Conservation (phyloP, 2,113 vertebrate species). For the Myiagra hebetior region DNA sequence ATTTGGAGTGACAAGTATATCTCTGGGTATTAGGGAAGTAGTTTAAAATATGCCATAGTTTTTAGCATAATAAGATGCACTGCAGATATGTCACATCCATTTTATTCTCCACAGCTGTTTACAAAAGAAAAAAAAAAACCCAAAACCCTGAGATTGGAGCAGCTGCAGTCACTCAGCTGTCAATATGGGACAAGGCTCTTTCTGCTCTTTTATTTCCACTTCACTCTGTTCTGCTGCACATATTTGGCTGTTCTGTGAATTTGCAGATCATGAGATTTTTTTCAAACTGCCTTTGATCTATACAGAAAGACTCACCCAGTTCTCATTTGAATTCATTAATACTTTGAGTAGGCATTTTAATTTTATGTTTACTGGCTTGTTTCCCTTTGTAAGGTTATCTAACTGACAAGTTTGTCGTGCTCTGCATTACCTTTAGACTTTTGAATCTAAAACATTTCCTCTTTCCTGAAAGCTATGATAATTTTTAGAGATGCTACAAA, state of each 20-base stretch:
- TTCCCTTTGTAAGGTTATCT: constrained; percentile 23
- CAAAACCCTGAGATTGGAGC: background rate
- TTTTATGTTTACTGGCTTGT: constrained; percentile 33
- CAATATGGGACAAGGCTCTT: constrained; percentile 5
- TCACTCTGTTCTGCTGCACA: constrained; percentile 3
- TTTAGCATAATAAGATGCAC: background rate
- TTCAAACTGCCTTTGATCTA: constrained; percentile 39
- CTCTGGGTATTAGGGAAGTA: background rate
- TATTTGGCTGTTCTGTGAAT: constrained; percentile 36
- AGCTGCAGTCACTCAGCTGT: constrained; percentile 54
- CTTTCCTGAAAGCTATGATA: constrained; percentile 8
- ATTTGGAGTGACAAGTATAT: background rate
- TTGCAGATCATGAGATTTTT: constrained; percentile 12
- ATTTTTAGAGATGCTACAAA: background rate
- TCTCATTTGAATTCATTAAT: constrained; percentile 48
- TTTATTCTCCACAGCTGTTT: constrained; percentile 49
- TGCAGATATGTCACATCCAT: constrained; percentile 32
- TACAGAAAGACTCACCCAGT: constrained; percentile 3
- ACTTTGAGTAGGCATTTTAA: constrained; percentile 35
- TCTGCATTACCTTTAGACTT: constrained; percentile 16
- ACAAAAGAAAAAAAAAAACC: background rate
- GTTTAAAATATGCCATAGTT: background rate
- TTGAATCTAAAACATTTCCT: background rate
- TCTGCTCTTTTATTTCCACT: constrained; percentile 36
- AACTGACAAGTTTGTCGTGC: background rate